Evolutionary conservation across 1,140 invertebrate species (phyloP).

Genomic region (Pseudomyrmex dendroicus): DNA sequence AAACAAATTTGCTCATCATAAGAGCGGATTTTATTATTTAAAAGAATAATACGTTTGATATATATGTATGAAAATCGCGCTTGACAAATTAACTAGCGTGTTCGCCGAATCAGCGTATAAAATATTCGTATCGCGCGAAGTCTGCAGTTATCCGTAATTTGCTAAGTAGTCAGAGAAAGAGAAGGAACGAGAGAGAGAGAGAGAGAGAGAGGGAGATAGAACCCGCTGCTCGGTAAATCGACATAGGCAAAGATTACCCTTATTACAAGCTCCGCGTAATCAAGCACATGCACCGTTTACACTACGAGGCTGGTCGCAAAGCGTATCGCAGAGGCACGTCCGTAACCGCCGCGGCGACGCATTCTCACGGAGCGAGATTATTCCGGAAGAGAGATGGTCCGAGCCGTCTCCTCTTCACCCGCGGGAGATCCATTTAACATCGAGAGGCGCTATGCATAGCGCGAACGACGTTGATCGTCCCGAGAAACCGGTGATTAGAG

Average conservation of each 20-base stretch:
- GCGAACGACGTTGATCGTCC: conserved; percentile 74
- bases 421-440: conserved; percentile 59
- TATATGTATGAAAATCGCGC: not conserved
- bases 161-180: conserved; percentile 9
- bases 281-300: not conserved
- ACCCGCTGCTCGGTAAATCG: conserved; percentile 36
- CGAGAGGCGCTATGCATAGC: conserved; percentile 66
- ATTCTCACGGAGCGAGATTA: conserved; percentile 72
- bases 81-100: conserved; percentile 22
- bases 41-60: no score
- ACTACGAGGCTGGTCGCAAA: conserved; percentile 29
- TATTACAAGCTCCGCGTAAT: conserved; percentile 31
- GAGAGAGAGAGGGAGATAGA: not conserved
- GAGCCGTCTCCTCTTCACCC: conserved; percentile 13
- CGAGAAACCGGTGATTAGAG: conserved; percentile 59
- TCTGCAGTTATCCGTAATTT: conserved; percentile 43
- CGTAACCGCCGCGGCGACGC: conserved; percentile 46
- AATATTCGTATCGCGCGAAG: conserved; percentile 26
- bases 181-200: no score
- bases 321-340: conserved; percentile 21
- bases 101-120: conserved; percentile 14
- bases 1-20: no score
- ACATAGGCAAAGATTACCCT: conserved; percentile 46
- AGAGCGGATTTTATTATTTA: no score
- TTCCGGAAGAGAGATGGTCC: conserved; percentile 64